A percentile compares a stretch with the other conserved stretches of the same genome.
These are phyloP conservation scores for Melikaiella ostensackeni DNA, from an alignment of 2,888 invertebrate species.

Conservation along the genomic window DNA sequence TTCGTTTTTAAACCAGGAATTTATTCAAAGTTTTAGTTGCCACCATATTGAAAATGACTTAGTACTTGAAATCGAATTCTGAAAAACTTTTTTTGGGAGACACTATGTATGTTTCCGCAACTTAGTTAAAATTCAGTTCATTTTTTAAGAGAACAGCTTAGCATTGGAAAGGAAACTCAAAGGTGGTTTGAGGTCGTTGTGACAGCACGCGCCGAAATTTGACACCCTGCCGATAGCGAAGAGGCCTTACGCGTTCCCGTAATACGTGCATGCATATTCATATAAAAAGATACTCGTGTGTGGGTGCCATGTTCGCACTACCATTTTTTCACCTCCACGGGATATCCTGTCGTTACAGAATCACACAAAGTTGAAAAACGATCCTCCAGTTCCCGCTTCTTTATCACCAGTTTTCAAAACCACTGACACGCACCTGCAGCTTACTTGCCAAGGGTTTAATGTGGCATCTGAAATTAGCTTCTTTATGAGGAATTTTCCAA, in stretches of 20 bases:
- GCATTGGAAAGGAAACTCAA: background rate
- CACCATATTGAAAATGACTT: too few relatives aligned
- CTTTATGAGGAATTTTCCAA: background rate
- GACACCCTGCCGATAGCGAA: slow-evolving; percentile 60
- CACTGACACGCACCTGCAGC: background rate
- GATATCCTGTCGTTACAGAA: slow-evolving; percentile 61
- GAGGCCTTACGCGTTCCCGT: slow-evolving; percentile 64
- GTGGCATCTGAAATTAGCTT: background rate
- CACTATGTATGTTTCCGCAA: too few relatives aligned
- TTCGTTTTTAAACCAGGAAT: too few relatives aligned
- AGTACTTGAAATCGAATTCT: too few relatives aligned
- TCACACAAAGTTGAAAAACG: slow-evolving; percentile 26
- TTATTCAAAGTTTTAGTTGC: too few relatives aligned
- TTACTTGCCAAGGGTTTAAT: background rate
- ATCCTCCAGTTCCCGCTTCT: slow-evolving; percentile 39
- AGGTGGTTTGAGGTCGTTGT: slow-evolving; percentile 65
- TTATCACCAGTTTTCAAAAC: slow-evolving; percentile 17
- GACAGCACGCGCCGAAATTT: slow-evolving; percentile 73
- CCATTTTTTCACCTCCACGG: slow-evolving; percentile 48
- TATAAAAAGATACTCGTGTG: slow-evolving; percentile 32
- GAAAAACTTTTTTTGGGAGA: background rate
- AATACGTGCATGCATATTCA: slow-evolving; percentile 19
- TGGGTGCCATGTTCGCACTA: slow-evolving; percentile 44
- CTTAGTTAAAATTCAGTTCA: background rate
- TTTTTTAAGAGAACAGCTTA: background rate